A percentile compares a stretch with the other conserved stretches of the same genome.
phyloP scores from a whole-genome alignment of 1,140 invertebrate species.

The Atopsyche davidsoni region DNA sequence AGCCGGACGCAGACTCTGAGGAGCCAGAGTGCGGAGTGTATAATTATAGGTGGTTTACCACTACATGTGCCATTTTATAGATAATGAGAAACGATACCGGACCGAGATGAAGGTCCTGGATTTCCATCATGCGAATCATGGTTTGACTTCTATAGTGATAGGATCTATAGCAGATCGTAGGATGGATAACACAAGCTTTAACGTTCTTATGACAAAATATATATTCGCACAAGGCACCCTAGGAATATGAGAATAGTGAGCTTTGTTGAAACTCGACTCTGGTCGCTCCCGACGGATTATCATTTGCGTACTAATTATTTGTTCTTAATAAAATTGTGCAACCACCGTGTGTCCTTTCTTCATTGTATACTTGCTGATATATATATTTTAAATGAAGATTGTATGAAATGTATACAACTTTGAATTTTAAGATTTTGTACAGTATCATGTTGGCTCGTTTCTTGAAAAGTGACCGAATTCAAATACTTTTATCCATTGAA shows the following conservation, averaged over 20 bases:
- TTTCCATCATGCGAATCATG: background rate
- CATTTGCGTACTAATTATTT: no score
- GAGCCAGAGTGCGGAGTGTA: slow-evolving; percentile 14
- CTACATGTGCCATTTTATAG: slow-evolving; percentile 31
- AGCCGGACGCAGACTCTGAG: background rate
- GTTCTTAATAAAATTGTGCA: no score
- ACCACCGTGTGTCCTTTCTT: no score
- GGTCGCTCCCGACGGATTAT: no score
- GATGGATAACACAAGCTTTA: slow-evolving; percentile 31
- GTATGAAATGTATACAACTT: no score
- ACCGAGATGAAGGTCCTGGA: slow-evolving; percentile 5
- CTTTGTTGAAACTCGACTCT: no score
- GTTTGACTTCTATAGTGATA: slow-evolving; percentile 7
- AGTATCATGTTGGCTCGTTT: no score
- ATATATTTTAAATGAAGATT: no score
- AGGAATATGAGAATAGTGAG: slow-evolving; percentile 27
- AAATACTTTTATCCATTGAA: slow-evolving; percentile 5
- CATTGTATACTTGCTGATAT: no score
- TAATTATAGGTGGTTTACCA: slow-evolving; percentile 28
- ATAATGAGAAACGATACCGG: slow-evolving; percentile 22
- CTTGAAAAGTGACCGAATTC: no score
- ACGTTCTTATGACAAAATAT: slow-evolving; percentile 31
- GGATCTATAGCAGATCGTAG: slow-evolving; percentile 7
- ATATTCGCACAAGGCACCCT: slow-evolving; percentile 31
- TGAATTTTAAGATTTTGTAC: no score